phyloP scores from a whole-genome alignment of 2,888 invertebrate species.

The Cepaea hortensis region DNA sequence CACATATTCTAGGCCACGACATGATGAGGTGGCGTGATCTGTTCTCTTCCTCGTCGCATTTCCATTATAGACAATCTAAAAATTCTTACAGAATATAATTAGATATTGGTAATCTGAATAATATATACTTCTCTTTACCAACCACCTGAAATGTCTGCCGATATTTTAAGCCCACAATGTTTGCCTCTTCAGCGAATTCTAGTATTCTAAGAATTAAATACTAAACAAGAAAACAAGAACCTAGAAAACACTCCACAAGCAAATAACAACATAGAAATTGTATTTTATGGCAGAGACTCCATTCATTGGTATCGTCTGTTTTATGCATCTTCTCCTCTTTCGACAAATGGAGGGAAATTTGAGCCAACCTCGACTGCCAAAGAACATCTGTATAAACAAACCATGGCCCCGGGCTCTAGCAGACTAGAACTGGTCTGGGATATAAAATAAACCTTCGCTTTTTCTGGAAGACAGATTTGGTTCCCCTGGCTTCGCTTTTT shows the following conservation, averaged over 20 bases:
- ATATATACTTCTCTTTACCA: too few relatives aligned
- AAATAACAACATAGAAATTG: not conserved
- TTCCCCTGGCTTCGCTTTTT: not conserved
- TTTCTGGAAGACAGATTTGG: conserved; percentile 26
- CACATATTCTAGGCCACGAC: too few relatives aligned
- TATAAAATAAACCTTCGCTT: conserved; percentile 40
- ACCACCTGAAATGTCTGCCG: too few relatives aligned
- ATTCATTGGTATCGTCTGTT: conserved; percentile 15
- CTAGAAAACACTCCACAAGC: too few relatives aligned
- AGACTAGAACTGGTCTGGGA: conserved; percentile 21
- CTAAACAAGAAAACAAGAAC: not conserved
- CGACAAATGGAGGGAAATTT: conserved; percentile 24
- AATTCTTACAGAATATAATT: too few relatives aligned
- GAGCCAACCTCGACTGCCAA: conserved; percentile 23
- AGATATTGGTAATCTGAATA: too few relatives aligned
- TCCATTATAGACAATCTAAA: too few relatives aligned
- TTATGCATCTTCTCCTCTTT: conserved; percentile 28
- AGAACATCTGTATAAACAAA: conserved; percentile 39
- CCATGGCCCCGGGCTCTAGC: conserved; percentile 13
- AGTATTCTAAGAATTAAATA: not conserved
- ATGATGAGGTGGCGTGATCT: too few relatives aligned
- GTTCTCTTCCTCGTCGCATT: too few relatives aligned
- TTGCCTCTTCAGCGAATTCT: not conserved
- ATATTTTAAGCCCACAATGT: too few relatives aligned
- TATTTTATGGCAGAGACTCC: not conserved